Conservation (phyloP, 2,113 vertebrate genomes). For the Polyodon spathula region DNA sequence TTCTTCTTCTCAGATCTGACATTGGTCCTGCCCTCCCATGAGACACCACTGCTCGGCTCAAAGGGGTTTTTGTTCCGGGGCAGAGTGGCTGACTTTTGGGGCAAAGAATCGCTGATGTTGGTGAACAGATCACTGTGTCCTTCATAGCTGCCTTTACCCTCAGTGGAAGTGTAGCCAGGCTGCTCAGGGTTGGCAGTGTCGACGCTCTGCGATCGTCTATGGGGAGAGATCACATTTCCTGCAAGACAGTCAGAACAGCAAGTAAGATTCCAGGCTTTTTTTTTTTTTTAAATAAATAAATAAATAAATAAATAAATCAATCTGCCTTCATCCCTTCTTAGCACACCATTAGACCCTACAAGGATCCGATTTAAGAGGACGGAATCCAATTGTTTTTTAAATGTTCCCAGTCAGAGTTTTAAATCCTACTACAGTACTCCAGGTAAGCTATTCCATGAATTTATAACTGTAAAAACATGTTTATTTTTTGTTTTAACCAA, state of each 20-base stretch:
- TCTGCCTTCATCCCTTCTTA: background rate
- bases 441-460: too few species aligned
- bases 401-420: too few species aligned
- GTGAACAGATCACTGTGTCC: constrained; percentile 72
- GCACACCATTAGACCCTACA: too few species aligned
- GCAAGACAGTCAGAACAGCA: constrained; percentile 36
- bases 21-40: constrained; percentile 71
- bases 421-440: too few species aligned
- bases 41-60: constrained; percentile 65
- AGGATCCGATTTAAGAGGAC: too few species aligned
- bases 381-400: too few species aligned
- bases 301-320: background rate
- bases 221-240: constrained; percentile 70
- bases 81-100: constrained; percentile 93
- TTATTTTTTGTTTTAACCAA: too few species aligned
- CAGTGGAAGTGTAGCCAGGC: constrained; percentile 40
- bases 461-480: too few species aligned
- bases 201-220: constrained; percentile 81
- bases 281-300: background rate
- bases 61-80: constrained; percentile 95
- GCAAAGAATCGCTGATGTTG: constrained; percentile 75
- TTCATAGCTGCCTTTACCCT: constrained; percentile 53
- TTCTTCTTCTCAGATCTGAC: constrained; percentile 86
- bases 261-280: constrained; percentile 35
- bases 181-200: constrained; percentile 63